A percentile compares a stretch with the other conserved stretches of the same genome.
Evolutionary conservation across 2,797 vertebrate genomes (phyloP).

Genomic region (Diplodus sargus): DNA sequence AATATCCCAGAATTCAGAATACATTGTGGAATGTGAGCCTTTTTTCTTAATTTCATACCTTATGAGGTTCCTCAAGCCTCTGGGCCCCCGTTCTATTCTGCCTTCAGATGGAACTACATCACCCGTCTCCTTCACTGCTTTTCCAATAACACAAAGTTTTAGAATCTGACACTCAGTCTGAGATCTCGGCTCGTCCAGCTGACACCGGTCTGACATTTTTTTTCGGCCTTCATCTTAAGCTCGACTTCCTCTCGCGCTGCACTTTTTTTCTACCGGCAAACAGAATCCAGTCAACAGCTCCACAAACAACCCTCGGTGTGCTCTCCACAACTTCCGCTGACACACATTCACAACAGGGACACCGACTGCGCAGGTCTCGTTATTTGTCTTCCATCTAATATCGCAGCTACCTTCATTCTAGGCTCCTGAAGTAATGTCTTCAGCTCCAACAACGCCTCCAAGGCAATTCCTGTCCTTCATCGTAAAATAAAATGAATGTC

Average conservation of each 20-base stretch:
- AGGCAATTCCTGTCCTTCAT: slow-evolving; percentile 52
- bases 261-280: slow-evolving; percentile 18
- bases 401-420: slow-evolving; percentile 20
- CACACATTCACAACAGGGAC: slow-evolving; percentile 21
- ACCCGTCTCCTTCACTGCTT: not conserved
- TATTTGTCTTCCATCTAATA: slow-evolving; percentile 53
- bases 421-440: slow-evolving; percentile 44
- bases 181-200: slow-evolving; percentile 3
- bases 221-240: slow-evolving; percentile 11
- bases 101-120: not conserved
- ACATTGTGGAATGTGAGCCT: not conserved
- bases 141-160: slow-evolving; percentile 9
- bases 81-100: slow-evolving; percentile 2
- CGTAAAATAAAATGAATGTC: slow-evolving; percentile 59
- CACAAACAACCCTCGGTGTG: slow-evolving; percentile 6
- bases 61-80: slow-evolving; percentile 1
- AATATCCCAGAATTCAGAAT: not conserved
- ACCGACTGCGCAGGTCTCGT: slow-evolving; percentile 25
- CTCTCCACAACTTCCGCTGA: not conserved
- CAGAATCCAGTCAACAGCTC: slow-evolving; percentile 17
- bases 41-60: not conserved
- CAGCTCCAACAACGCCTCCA: slow-evolving; percentile 33
- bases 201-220: slow-evolving; percentile 16
- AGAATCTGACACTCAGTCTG: slow-evolving; percentile 3
- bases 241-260: slow-evolving; percentile 7